A percentile compares a stretch with the other conserved stretches of the same genome.
Evolutionary conservation across 2,113 vertebrate genomes (phyloP).

Genomic region (Nothoprocta pentlandii): DNA sequence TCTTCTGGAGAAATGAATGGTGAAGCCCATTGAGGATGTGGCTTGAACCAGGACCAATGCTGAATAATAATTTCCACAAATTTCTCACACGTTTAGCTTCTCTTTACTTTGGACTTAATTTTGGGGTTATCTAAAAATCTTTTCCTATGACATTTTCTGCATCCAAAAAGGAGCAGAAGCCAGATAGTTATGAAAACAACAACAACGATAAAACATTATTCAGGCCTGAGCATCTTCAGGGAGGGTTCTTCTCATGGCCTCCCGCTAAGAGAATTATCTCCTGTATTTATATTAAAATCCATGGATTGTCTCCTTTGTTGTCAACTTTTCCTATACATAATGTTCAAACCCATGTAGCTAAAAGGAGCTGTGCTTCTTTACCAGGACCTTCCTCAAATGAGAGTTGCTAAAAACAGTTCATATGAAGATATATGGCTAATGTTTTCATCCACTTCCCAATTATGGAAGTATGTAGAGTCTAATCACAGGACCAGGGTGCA

Average conservation of each 20-base stretch:
- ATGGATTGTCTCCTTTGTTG: background rate
- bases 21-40: background rate
- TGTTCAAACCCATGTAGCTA: background rate
- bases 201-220: background rate
- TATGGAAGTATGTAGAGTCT: background rate
- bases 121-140: background rate
- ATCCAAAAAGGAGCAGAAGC: background rate
- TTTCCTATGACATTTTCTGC: background rate
- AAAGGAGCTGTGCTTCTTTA: background rate
- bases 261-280: background rate
- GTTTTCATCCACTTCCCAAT: background rate
- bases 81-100: background rate
- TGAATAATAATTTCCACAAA: background rate
- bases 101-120: background rate
- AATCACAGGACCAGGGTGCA: background rate
- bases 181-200: background rate
- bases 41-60: background rate
- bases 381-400: background rate
- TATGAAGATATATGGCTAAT: background rate
- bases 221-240: background rate
- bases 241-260: background rate
- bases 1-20: background rate
- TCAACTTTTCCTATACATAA: background rate
- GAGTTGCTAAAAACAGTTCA: background rate
- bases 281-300: background rate